Percentiles rank a stretch among this genome's conserved stretches.
Evolutionary conservation across 2,797 vertebrate species (phyloP).

Genomic region (Anguilla anguilla): DNA sequence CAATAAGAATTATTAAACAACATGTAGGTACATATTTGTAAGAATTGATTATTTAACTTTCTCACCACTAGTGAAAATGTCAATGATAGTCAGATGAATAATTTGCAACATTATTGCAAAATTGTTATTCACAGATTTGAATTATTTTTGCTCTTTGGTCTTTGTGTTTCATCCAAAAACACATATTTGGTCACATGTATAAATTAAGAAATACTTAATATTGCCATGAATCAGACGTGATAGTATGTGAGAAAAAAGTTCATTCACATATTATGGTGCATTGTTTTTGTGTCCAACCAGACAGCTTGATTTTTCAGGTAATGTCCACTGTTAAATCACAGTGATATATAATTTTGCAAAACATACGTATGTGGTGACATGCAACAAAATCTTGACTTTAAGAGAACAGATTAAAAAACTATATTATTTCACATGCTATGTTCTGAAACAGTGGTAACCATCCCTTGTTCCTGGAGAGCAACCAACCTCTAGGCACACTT

Average conservation of each 20-base stretch:
- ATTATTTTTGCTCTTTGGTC: neutral
- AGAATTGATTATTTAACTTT: slow-evolving; percentile 37
- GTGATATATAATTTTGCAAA: too few relatives aligned
- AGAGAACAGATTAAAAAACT: neutral
- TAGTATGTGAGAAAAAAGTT: too few relatives aligned
- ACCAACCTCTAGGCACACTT: too few relatives aligned
- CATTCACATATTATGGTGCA: too few relatives aligned
- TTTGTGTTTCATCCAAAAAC: neutral
- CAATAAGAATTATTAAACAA: slow-evolving; percentile 12
- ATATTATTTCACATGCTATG: neutral
- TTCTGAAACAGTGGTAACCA: too few relatives aligned
- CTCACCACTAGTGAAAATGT: slow-evolving; percentile 52
- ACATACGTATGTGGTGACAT: too few relatives aligned
- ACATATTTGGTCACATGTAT: neutral
- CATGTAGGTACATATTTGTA: slow-evolving; percentile 21
- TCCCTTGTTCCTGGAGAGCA: too few relatives aligned
- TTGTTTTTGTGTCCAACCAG: too few relatives aligned
- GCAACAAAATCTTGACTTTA: neutral
- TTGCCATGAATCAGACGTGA: too few relatives aligned
- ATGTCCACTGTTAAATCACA: too few relatives aligned
- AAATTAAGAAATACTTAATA: neutral
- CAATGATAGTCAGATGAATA: slow-evolving; percentile 21
- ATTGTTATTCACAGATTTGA: neutral
- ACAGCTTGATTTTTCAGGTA: too few relatives aligned
- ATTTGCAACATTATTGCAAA: slow-evolving; percentile 23